Evolutionary conservation across 2,888 invertebrate species (phyloP), one percentile per base, ranked within the genome.

Genomic region (Tinea semifulvella): DNA sequence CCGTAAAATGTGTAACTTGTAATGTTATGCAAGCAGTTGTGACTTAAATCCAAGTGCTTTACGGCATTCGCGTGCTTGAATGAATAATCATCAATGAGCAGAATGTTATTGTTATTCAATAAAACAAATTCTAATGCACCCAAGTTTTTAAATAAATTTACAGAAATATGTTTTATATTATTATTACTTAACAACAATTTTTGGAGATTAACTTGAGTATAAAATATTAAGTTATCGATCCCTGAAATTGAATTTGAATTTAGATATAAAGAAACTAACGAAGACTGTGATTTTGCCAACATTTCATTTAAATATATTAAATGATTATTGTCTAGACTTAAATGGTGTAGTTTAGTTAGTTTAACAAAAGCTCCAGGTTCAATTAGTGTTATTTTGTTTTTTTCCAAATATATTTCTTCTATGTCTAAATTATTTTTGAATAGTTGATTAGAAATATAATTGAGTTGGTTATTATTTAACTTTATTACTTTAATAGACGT

Each of bases 121-220:
- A 92, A 91, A 1, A 94, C 77, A 42, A 90, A 83, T 51, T 90
- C 88, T 46, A 94, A 85, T 47, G 87, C 82, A 20, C 87, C 81
- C 42, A 94, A 77, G 63, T 93, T 92, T 28, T 85, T 84, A 61
- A 95, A 94, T 17, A 91, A 74, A 5, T 85, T 84, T 36, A 85
- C 85, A 43, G 89, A 88, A 36, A 95, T 76, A 53, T 87, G 84
- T 47, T 85, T 86, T 40, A 95, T 67, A 53, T 86, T 83, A 65
- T 95, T 95, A 64, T 90, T 88, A 46, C 89, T 89, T 48, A 95
- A 74, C 87, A 90, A 92, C 80, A 95, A 85, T 50, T 91, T 89
- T 61, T 90, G 88, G 13, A 94, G 86, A 57, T 88, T 89, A n/a
- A 88, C 87, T 67, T 94, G 92, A 14, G 88, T 88, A 16, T 87